phyloP scores from a whole-genome alignment of 2,888 invertebrate genomes.

The Scaptomyza flava region DNA sequence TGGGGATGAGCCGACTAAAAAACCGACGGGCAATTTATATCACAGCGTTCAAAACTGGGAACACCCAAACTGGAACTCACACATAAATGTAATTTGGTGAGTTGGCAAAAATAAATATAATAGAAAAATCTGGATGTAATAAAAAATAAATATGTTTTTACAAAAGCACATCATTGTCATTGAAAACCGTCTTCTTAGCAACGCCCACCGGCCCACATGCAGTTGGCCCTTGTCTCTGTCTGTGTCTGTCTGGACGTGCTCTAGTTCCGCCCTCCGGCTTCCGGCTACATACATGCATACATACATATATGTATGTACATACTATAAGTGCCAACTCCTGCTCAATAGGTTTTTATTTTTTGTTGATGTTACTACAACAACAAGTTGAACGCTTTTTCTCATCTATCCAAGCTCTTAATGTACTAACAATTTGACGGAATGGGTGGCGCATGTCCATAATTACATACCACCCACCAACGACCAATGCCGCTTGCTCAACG shows the following conservation, averaged over 20 bases:
- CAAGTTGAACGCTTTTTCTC: slow-evolving; percentile 42
- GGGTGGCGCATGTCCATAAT: slow-evolving; percentile 75
- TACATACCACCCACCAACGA: slow-evolving; percentile 72
- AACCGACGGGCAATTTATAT: slow-evolving; percentile 73
- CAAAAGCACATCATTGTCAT: slow-evolving; percentile 75
- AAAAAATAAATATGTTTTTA: slow-evolving; percentile 58
- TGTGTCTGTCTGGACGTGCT: slow-evolving; percentile 75
- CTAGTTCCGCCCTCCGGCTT: slow-evolving; percentile 79
- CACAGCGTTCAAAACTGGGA: slow-evolving; percentile 61
- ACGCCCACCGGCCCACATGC: slow-evolving; percentile 59
- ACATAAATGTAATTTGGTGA: slow-evolving; percentile 58
- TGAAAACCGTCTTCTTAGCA: slow-evolving; percentile 47
- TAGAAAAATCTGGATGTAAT: slow-evolving; percentile 44
- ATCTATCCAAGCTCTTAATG: slow-evolving; percentile 44
- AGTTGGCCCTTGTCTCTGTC: slow-evolving; percentile 49
- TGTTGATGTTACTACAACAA: slow-evolving; percentile 54
- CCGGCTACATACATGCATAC: slow-evolving; percentile 48
- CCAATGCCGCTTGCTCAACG: slow-evolving; percentile 14
- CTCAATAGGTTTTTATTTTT: slow-evolving; percentile 52
- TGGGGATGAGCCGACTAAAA: slow-evolving; percentile 46
- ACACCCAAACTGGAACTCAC: slow-evolving; percentile 34
- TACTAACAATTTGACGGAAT: slow-evolving; percentile 49
- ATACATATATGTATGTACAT: background rate
- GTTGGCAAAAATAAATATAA: slow-evolving; percentile 63
- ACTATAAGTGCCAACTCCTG: slow-evolving; percentile 44